Conservation (phyloP, 2,797 vertebrate species). For the Melanotaenia parkinsoni region DNA sequence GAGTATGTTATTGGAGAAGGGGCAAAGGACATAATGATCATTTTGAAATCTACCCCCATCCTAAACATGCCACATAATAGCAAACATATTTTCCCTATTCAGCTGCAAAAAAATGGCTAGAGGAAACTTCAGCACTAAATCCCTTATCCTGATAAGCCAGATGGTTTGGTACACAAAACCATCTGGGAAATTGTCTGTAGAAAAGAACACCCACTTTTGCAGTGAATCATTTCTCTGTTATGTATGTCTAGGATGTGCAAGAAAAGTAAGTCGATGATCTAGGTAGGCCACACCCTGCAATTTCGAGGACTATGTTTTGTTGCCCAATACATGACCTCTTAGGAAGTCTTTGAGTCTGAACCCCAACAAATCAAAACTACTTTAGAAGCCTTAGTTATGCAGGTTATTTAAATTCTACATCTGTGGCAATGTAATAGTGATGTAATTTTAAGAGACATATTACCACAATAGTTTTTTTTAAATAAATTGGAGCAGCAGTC, state of each 20-base stretch:
- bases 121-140: slow-evolving; percentile 15
- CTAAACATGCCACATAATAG: no score
- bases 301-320: background rate
- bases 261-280: background rate
- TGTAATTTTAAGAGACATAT: slow-evolving; percentile 49
- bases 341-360: background rate
- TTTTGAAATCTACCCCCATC: no score
- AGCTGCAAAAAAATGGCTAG: background rate
- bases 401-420: background rate
- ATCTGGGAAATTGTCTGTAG: slow-evolving; percentile 13
- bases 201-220: slow-evolving; percentile 17
- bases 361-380: background rate
- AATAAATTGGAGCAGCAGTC: slow-evolving; percentile 35
- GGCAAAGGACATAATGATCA: no score
- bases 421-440: background rate
- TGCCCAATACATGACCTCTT: background rate
- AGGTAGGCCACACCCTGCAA: background rate
- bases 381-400: background rate
- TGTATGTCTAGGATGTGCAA: background rate
- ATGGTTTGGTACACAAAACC: slow-evolving; percentile 15
- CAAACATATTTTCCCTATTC: no score
- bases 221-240: background rate
- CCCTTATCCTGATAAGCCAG: slow-evolving; percentile 12
- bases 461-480: slow-evolving; percentile 33
- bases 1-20: no score